These are phyloP conservation scores for Ceyx margarethae DNA, from an alignment of 2,113 vertebrate genomes.

Conservation along the genomic window DNA sequence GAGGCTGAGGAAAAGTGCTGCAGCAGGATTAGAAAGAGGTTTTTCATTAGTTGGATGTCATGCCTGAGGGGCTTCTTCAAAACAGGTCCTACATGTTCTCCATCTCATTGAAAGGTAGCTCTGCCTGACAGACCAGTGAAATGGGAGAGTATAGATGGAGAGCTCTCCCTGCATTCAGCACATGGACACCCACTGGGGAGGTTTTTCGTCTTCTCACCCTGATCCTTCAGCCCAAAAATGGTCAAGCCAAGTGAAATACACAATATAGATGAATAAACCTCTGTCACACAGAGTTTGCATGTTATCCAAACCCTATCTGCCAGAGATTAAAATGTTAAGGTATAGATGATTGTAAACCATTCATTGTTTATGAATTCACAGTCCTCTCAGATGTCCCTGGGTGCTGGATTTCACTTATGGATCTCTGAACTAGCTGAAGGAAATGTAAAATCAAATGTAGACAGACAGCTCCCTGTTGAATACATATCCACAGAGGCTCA, in stretches of 20 bases:
- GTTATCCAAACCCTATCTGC: background rate
- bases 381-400: background rate
- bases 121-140: background rate
- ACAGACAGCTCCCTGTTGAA: constrained; percentile 56
- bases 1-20: background rate
- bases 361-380: constrained; percentile 54
- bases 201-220: background rate
- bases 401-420: constrained; percentile 23
- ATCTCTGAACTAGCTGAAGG: constrained; percentile 50
- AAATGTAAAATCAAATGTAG: constrained; percentile 52
- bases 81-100: background rate
- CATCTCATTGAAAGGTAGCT: background rate
- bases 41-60: background rate
- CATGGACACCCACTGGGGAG: background rate
- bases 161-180: background rate
- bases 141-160: background rate
- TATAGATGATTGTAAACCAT: background rate
- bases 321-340: background rate
- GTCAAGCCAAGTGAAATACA: background rate
- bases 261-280: background rate
- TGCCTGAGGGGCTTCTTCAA: background rate
- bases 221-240: background rate
- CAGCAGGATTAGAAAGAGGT: background rate
- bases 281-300: background rate
- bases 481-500: constrained; percentile 31